These are phyloP conservation scores for Tachina lurida DNA, from an alignment of 2,888 invertebrate species.

Conservation along the genomic window DNA sequence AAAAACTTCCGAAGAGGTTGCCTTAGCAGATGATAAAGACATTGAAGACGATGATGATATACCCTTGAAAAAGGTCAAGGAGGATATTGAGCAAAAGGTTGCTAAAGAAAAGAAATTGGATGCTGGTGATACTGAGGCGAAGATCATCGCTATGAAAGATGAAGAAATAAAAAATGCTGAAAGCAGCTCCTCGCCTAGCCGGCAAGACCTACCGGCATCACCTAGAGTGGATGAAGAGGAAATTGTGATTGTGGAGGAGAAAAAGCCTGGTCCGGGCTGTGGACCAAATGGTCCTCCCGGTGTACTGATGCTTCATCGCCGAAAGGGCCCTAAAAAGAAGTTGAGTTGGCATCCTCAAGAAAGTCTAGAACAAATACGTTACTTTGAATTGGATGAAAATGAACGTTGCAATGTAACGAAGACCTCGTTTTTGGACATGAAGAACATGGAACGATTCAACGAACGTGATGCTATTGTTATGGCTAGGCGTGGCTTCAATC, in stretches of 20 bases:
- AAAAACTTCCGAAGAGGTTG: constrained; percentile 62
- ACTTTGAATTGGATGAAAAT: constrained; percentile 97
- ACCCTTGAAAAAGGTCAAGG: constrained; percentile 81
- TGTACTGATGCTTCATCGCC: constrained; percentile 88
- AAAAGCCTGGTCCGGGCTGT: constrained; percentile 82
- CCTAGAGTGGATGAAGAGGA: constrained; percentile 74
- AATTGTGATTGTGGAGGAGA: constrained; percentile 75
- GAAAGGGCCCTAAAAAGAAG: constrained; percentile 90
- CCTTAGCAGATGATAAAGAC: constrained; percentile 63
- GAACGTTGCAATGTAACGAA: constrained; percentile 97
- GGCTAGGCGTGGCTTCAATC: constrained; percentile 88
- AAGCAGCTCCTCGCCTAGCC: not conserved
- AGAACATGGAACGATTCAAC: constrained; percentile 92
- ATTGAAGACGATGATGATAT: constrained; percentile 82
- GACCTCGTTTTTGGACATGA: constrained; percentile 93
- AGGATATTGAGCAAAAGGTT: constrained; percentile 81
- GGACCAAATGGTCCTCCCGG: constrained; percentile 88
- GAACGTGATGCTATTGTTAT: constrained; percentile 93
- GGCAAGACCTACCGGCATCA: not conserved
- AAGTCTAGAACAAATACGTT: constrained; percentile 91
- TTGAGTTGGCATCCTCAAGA: constrained; percentile 92
- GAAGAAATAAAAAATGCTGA: constrained; percentile 68
- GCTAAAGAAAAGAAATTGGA: constrained; percentile 76
- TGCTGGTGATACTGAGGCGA: constrained; percentile 29
- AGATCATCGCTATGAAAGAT: constrained; percentile 30